These are phyloP conservation scores for Phalera bucephala DNA, from an alignment of 2,888 invertebrate species.

Conservation along the genomic window DNA sequence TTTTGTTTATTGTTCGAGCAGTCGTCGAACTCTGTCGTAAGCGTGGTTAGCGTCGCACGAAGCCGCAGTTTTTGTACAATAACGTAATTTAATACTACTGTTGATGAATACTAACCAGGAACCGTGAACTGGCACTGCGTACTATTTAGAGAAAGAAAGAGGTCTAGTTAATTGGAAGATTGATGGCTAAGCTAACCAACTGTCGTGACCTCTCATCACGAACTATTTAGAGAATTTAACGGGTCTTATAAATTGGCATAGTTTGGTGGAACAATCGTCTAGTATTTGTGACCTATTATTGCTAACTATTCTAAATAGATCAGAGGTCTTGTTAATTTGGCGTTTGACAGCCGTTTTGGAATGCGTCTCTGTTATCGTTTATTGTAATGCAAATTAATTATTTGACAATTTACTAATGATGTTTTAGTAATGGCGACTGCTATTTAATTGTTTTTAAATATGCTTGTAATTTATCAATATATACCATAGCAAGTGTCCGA, in stretches of 20 bases:
- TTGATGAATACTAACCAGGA: too few relatives aligned
- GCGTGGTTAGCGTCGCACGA: slow-evolving; percentile 35
- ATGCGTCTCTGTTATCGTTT: slow-evolving; percentile 24
- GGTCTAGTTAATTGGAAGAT: too few relatives aligned
- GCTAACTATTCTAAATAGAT: neutral
- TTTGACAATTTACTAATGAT: slow-evolving; percentile 15
- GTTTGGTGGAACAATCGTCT: too few relatives aligned
- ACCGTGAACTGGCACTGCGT: too few relatives aligned
- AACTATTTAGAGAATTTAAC: slow-evolving; percentile 1
- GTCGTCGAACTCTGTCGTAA: slow-evolving; percentile 59
- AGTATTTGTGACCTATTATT: too few relatives aligned
- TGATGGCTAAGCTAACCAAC: slow-evolving; percentile 43
- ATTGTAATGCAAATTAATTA: slow-evolving; percentile 24
- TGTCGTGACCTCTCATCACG: slow-evolving; percentile 9
- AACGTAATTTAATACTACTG: slow-evolving; percentile 51
- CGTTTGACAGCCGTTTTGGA: slow-evolving; percentile 12
- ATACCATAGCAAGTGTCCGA: too few relatives aligned
- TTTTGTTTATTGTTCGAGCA: slow-evolving; percentile 45
- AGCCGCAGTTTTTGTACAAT: slow-evolving; percentile 50
- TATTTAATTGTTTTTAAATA: too few relatives aligned
- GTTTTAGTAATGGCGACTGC: too few relatives aligned
- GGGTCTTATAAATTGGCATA: too few relatives aligned
- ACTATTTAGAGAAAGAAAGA: too few relatives aligned
- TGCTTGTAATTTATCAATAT: too few relatives aligned
- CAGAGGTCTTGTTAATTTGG: slow-evolving; percentile 11